Evolutionary conservation across 2,113 vertebrate species (phyloP).

Genomic region (Perca flavescens): DNA sequence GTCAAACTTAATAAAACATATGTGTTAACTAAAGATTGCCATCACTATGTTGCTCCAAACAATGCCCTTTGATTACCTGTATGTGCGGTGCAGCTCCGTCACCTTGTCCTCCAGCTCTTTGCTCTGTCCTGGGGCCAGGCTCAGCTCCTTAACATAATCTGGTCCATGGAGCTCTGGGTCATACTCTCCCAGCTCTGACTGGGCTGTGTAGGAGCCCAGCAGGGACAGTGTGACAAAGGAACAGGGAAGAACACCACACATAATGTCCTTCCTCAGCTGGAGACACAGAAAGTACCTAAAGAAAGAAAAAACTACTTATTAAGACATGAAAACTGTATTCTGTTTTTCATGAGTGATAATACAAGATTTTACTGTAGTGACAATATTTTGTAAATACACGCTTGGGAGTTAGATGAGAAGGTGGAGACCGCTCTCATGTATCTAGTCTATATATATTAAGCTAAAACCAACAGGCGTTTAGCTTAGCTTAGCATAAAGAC

Average conservation of each 20-base stretch:
- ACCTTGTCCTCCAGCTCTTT: constrained; percentile 96
- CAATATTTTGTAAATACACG: not conserved
- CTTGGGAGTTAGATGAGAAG: not conserved
- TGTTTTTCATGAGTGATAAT: not conserved
- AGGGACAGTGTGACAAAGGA: constrained; percentile 95
- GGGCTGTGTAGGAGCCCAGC: constrained; percentile 93
- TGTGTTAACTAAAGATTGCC: not conserved
- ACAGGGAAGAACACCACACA: constrained; percentile 91
- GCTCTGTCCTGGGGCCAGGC: constrained; percentile 92
- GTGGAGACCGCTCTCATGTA: not conserved
- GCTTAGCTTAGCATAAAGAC: not conserved
- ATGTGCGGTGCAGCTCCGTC: constrained; percentile 93
- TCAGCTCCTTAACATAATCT: constrained; percentile 91
- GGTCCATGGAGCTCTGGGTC: constrained; percentile 90
- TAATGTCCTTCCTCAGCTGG: constrained; percentile 94
- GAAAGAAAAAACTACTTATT: not conserved
- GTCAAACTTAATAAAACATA: not conserved
- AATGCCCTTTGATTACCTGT: constrained; percentile 81
- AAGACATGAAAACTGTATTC: not conserved
- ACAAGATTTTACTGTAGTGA: not conserved
- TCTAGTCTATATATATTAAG: not conserved
- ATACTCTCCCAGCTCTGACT: constrained; percentile 95
- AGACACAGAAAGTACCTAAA: constrained; percentile 94
- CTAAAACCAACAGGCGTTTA: not conserved
- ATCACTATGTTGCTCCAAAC: not conserved